These are phyloP conservation scores for Ophioninae sp. DNA, from an alignment of 2,888 invertebrate species.

Conservation along the genomic window DNA sequence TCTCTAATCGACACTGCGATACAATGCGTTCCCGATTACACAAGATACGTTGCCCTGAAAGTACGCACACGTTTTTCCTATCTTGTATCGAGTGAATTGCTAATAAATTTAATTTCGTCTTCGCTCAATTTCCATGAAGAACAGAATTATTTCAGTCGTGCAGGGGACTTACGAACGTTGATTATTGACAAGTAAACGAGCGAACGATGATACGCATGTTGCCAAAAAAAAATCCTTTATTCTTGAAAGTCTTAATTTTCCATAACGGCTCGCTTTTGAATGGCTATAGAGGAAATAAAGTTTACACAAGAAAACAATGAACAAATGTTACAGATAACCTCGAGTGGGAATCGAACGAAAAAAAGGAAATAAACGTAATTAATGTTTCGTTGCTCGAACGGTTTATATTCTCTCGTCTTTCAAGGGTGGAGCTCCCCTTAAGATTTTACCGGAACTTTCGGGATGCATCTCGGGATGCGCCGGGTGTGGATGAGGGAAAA, in stretches of 20 bases:
- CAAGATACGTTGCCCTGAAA: neutral
- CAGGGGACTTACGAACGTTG: neutral
- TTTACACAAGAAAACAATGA: neutral
- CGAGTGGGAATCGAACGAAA: neutral
- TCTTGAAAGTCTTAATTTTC: neutral
- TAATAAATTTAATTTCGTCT: neutral
- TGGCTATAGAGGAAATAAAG: neutral
- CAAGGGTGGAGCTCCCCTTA: constrained; percentile 13
- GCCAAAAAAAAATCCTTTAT: neutral
- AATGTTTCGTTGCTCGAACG: neutral
- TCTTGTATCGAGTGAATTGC: neutral
- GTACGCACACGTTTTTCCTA: constrained; percentile 1
- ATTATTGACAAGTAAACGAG: neutral
- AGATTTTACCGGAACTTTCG: neutral
- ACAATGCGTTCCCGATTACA: neutral
- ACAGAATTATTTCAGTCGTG: neutral
- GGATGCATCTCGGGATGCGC: neutral
- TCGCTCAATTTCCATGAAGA: neutral
- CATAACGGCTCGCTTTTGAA: neutral
- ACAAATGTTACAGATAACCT: neutral
- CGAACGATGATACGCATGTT: neutral
- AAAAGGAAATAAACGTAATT: neutral
- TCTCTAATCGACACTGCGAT: neutral
- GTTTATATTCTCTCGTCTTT: neutral
- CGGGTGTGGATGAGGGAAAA: neutral